Conservation (phyloP, 92 coral and sea anemone genomes). For the Phenganax subtilis region DNA sequence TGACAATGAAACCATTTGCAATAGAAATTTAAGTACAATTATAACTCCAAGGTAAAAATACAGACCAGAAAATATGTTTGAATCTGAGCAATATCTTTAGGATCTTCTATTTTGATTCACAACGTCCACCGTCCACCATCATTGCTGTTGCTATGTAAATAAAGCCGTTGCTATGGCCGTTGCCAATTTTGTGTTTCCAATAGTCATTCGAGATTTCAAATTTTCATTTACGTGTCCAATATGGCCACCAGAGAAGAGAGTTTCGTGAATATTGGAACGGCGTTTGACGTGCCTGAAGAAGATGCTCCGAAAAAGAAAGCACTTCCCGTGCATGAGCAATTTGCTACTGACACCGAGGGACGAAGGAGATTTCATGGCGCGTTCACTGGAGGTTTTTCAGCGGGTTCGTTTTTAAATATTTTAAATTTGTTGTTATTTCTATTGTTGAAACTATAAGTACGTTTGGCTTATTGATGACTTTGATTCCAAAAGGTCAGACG, state of each 20-base stretch:
- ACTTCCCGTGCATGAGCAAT: slow-evolving; percentile 87
- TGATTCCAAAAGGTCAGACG: too few relatives aligned
- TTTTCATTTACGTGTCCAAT: background rate
- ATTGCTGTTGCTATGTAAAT: slow-evolving; percentile 14
- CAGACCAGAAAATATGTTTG: slow-evolving; percentile 1
- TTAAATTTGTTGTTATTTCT: too few relatives aligned
- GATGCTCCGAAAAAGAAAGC: slow-evolving; percentile 96
- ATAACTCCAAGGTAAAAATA: background rate
- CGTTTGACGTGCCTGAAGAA: slow-evolving; percentile 74
- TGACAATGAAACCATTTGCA: too few relatives aligned
- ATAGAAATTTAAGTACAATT: background rate
- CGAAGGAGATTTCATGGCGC: slow-evolving; percentile 99
- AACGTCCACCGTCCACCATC: slow-evolving; percentile 34
- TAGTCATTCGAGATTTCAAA: background rate
- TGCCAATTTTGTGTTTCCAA: background rate
- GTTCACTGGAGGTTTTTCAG: slow-evolving; percentile 97
- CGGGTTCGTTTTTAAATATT: background rate
- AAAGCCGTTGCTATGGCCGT: background rate
- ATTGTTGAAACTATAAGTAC: too few relatives aligned
- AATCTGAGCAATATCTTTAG: background rate
- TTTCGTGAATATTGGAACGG: slow-evolving; percentile 74
- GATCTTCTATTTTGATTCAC: background rate
- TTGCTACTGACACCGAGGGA: slow-evolving; percentile 87
- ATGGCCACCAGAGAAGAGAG: slow-evolving; percentile 56
- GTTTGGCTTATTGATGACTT: too few relatives aligned